These are phyloP conservation scores for Trichogramma dendrolimi DNA, from an alignment of 2,888 invertebrate species.

Conservation along the genomic window DNA sequence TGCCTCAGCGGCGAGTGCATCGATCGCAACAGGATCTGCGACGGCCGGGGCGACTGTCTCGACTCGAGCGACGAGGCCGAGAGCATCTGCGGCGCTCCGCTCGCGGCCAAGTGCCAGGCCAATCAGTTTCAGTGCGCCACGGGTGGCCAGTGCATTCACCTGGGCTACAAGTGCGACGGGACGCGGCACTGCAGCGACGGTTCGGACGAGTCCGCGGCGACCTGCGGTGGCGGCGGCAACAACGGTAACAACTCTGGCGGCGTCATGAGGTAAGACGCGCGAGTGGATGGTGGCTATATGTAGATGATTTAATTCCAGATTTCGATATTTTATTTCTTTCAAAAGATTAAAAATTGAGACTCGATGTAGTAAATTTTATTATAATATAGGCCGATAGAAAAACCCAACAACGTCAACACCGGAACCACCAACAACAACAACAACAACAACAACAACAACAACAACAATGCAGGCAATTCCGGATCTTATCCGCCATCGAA, in stretches of 20 bases:
- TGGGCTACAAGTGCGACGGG: slow-evolving; percentile 40
- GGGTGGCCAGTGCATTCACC: slow-evolving; percentile 38
- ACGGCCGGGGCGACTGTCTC: slow-evolving; percentile 51
- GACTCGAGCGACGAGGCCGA: slow-evolving; percentile 53
- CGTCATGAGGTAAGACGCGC: not conserved
- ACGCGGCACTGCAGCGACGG: slow-evolving; percentile 39
- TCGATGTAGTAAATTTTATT: too few relatives aligned
- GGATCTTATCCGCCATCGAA: not conserved
- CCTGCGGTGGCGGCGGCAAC: slow-evolving; percentile 30
- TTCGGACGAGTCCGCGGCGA: slow-evolving; percentile 40
- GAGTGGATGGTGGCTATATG: too few relatives aligned
- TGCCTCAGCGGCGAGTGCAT: slow-evolving; percentile 52
- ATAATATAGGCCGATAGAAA: too few relatives aligned
- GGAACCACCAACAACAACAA: not conserved
- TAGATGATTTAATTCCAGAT: too few relatives aligned
- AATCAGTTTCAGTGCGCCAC: slow-evolving; percentile 38
- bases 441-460: not conserved
- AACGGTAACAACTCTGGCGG: not conserved
- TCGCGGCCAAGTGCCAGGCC: not conserved
- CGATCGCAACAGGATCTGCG: slow-evolving; percentile 48
- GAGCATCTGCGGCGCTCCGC: not conserved
- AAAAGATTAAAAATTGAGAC: too few relatives aligned
- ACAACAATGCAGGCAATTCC: not conserved
- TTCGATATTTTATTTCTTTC: too few relatives aligned
- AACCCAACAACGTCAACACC: not conserved